Percentiles rank a stretch among this genome's conserved stretches.
Evolutionary conservation across 2,888 invertebrate genomes (phyloP).

Genomic region (Copidosoma aretas): DNA sequence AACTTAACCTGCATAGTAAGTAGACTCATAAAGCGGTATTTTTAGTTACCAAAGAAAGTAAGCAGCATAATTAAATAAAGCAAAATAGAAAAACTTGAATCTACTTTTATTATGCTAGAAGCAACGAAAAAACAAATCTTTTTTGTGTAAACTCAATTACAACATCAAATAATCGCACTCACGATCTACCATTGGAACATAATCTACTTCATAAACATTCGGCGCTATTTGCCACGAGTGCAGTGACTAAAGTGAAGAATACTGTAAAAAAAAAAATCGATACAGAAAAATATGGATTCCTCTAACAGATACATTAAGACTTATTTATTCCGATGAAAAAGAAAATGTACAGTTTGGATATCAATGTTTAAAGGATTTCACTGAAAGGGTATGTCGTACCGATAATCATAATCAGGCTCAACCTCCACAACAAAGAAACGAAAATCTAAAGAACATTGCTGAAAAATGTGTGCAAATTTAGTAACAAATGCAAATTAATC

Average conservation of each 20-base stretch:
- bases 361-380: background rate
- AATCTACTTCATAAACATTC: constrained; percentile 28
- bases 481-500: constrained; percentile 42
- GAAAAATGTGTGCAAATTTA: constrained; percentile 38
- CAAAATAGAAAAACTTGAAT: constrained; percentile 37
- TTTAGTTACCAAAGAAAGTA: background rate
- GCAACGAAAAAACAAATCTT: constrained; percentile 36
- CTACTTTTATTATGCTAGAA: constrained; percentile 32
- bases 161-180: constrained; percentile 35
- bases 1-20: too few species aligned
- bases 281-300: constrained; percentile 41
- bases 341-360: constrained; percentile 42
- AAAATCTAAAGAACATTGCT: background rate
- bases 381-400: background rate
- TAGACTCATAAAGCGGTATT: background rate
- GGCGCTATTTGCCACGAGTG: constrained; percentile 23
- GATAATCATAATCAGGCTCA: too few species aligned
- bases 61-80: too few species aligned
- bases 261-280: background rate
- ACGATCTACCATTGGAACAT: constrained; percentile 30
- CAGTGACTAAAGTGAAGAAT: background rate
- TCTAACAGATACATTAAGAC: constrained; percentile 40
- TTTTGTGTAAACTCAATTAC: constrained; percentile 41
- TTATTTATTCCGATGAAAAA: constrained; percentile 41
- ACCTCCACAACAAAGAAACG: background rate